Evolutionary conservation across 2,797 vertebrate genomes (phyloP), one percentile per base, ranked within the genome.

Genomic region (Eulemur coronatus): DNA sequence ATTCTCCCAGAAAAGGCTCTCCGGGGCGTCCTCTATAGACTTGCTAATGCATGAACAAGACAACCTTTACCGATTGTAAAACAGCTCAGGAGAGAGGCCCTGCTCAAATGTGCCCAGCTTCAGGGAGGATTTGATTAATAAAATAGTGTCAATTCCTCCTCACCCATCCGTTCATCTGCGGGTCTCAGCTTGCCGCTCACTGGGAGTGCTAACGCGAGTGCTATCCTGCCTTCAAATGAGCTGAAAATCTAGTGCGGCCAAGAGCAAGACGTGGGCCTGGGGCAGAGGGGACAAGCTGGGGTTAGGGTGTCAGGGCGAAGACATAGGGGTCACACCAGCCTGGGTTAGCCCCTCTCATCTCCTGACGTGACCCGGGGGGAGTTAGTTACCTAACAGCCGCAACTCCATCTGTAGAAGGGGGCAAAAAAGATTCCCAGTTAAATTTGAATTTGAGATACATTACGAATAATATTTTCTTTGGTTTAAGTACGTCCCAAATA

Each of bases 311-410:
- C 28, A 55, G 8, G 30, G 13, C 1, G 3, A 1, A 17, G 30
- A 15, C 8, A 6, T 0, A 55, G 59, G 7, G 12, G 20, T 38
- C 17, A 20, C 55, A 69, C 14, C 33, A 10, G 33, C 30, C n/a
- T 4, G 4, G 61, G 18, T 5, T 7, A 17, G 1, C 2, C 5
- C 6, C 13, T 26, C 8, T 13, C 57, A 2, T 43, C 26, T 41
- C 5, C 3, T 43, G 48, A n/a, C 5, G 1, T 18, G 35, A 33
- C 28, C 35, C 57, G 22, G 38, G 48, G 28, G 18, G 14, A 57
- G n/a, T 20, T 4, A 10, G 14, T 12, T 26, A 7, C 11, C 35
- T 59, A 9, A 46, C 9, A 72, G 17, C 15, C 20, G 4, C 4
- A 65, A 10, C 2, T 8, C 20, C 88, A 12, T 26, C 61, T 43